Conservation (phyloP, 2,113 vertebrate species). For the Pseudolaguvia tuberculata region DNA sequence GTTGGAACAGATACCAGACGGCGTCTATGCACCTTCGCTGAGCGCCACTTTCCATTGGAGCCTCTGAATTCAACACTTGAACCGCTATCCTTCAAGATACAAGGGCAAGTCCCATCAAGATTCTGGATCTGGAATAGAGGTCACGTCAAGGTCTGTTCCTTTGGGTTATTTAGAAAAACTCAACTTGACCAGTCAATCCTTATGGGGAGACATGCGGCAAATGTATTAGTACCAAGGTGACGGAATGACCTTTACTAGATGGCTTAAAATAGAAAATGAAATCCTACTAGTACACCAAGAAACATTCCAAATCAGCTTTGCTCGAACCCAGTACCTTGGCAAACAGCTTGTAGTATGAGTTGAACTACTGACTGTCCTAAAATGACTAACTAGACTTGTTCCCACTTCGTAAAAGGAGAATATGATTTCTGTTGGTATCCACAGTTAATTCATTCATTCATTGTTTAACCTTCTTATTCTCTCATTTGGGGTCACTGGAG, state of each 20-base stretch:
- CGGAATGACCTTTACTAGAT: background rate
- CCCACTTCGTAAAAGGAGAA: too few species aligned
- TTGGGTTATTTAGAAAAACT: background rate
- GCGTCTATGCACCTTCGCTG: background rate
- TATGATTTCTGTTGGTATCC: too few species aligned
- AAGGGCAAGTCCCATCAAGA: background rate
- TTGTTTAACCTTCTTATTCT: too few species aligned
- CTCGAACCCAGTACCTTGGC: background rate
- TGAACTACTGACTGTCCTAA: background rate
- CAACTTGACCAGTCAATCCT: background rate
- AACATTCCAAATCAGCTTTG: background rate
- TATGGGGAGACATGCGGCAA: background rate
- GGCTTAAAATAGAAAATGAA: background rate
- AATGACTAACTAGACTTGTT: too few species aligned
- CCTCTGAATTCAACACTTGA: background rate
- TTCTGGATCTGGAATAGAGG: background rate
- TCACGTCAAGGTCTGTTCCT: background rate
- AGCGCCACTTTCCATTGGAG: background rate
- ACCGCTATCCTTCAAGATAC: background rate
- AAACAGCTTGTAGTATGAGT: background rate
- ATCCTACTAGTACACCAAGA: background rate
- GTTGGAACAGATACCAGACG: background rate
- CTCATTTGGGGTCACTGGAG: too few species aligned
- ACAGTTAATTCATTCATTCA: too few species aligned
- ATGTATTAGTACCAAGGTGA: background rate